phyloP scores from a whole-genome alignment of 2,113 vertebrate genomes.

The Gallinago paraguaiae region DNA sequence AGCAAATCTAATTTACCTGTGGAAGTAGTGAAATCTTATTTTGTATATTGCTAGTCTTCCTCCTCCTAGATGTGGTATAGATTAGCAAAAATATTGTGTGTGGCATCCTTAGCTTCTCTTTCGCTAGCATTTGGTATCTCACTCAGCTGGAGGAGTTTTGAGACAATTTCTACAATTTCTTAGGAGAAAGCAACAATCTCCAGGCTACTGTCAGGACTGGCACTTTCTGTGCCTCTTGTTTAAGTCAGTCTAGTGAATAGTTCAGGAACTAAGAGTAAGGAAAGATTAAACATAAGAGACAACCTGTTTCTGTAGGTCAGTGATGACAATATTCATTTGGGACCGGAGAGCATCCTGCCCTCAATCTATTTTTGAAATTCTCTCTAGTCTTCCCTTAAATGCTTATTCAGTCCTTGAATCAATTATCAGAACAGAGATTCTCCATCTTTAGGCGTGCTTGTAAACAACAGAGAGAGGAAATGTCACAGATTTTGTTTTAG shows the following conservation, averaged over 20 bases:
- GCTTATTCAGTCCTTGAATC: not conserved
- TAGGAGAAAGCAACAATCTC: not conserved
- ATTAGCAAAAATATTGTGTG: not conserved
- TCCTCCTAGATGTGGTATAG: not conserved
- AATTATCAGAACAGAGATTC: not conserved
- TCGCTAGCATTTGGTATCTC: not conserved
- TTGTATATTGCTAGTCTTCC: not conserved
- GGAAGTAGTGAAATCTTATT: not conserved
- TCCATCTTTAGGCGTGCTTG: not conserved
- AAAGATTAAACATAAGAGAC: constrained; percentile 18
- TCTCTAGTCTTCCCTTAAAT: not conserved
- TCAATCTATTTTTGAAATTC: not conserved
- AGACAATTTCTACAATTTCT: constrained; percentile 9
- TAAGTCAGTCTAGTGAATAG: not conserved
- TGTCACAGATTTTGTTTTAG: not conserved
- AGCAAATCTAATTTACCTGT: not conserved
- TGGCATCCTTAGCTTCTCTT: not conserved
- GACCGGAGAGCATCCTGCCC: not conserved
- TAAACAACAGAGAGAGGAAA: not conserved
- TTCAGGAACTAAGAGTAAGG: not conserved
- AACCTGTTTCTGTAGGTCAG: constrained; percentile 13
- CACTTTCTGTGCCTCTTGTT: not conserved
- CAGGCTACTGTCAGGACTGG: not conserved
- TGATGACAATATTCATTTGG: not conserved
- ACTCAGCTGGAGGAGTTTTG: not conserved